These are phyloP conservation scores for Okamejei kenojei DNA, from an alignment of 2,797 vertebrate genomes.

Conservation along the genomic window DNA sequence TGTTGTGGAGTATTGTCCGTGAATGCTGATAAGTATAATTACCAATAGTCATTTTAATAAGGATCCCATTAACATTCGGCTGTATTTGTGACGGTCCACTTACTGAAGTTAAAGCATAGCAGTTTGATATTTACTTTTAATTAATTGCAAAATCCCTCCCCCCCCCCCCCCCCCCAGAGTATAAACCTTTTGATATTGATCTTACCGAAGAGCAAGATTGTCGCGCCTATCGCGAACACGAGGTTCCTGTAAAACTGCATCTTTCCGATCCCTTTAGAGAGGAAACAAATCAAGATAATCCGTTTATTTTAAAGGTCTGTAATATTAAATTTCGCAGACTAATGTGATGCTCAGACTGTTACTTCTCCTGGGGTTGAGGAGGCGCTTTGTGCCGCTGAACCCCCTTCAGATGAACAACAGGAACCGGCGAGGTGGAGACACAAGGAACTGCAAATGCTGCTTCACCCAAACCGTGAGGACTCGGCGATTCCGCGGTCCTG, in stretches of 20 bases:
- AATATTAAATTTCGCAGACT: neutral
- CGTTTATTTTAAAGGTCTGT: neutral
- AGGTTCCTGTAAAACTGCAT: neutral
- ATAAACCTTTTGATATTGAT: neutral
- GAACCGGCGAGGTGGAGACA: neutral
- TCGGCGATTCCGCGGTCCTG: too few species aligned
- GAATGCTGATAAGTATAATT: too few species aligned
- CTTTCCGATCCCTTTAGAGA: neutral
- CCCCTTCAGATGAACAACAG: neutral
- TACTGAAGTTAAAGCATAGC: neutral
- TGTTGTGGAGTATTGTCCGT: neutral
- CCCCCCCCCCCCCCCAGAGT: too few species aligned
- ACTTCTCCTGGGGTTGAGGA: neutral
- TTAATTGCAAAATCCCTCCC: too few species aligned
- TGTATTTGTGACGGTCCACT: neutral
- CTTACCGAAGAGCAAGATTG: neutral
- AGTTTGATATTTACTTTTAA: neutral
- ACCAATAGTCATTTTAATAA: neutral
- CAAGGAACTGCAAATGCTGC: too few species aligned
- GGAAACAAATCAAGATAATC: neutral
- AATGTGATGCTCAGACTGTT: neutral
- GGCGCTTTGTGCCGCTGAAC: too few species aligned
- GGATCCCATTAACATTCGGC: neutral
- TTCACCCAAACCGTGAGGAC: neutral
- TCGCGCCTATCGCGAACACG: neutral